Base-by-base conservation (phyloP, 2,797 vertebrate genomes). In the Enteromius thamalakanensis region DNA sequence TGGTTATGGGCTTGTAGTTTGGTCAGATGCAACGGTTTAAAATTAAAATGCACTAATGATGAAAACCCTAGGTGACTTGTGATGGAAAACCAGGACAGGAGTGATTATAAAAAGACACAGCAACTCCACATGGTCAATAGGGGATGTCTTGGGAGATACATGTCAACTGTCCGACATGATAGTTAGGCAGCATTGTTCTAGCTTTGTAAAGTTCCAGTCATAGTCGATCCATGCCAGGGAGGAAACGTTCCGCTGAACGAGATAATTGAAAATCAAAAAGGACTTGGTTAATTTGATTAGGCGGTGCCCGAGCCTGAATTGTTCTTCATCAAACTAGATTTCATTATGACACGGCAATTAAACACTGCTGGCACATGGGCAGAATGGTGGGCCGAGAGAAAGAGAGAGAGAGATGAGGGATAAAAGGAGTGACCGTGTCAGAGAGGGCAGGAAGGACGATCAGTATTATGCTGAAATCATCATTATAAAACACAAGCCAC, bases 251-350 rank as follows among this genome's bases (percentile, higher is more conserved):
- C 87, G 23, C 84, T 58, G 84, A 89, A 89, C 90, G 90, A 93
- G 94, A 96, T 97, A 96, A 97, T 96, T 96, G 95, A 96, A 96
- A 96, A 97, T 96, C 95, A 96, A 96, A 96, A 95, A 96, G 92
- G 95, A 96, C 94, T 96, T 95, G 94, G 95, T 96, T 97, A 96
- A 96, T 97, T 96, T 96, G 95, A 96, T 97, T 96, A 96, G 94
- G 91, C 94, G 92, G 94, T 92, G 93, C 91, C 85, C 71, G 90
- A 88, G 91, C 87, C 95, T 94, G 94, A 86, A 95, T 95, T 95
- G 95, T 95, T 96, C 95, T 94, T 94, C 93, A 95, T 97, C 95
- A 96, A 94, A 96, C 94, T 94, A 95, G 95, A 95, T 96, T 97
- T 95, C 92, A 96, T 96, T 96, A 95, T 96, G 95, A 96, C 95